Conservation (phyloP, 2,113 vertebrate genomes). For the Zapornia atra region DNA sequence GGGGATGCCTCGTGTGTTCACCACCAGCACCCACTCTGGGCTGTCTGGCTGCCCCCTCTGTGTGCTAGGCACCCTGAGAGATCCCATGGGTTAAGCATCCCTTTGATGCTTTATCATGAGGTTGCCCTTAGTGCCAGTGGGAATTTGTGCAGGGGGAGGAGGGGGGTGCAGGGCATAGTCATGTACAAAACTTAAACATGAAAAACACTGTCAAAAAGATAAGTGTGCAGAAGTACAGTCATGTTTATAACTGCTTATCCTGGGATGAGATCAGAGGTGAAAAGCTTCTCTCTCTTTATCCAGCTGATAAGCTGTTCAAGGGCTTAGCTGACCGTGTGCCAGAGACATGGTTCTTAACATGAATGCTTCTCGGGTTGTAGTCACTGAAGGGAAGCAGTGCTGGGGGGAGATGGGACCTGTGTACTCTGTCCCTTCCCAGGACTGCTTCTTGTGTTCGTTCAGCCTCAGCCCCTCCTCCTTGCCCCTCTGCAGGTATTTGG, state of each 20-base stretch:
- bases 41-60: accelerated
- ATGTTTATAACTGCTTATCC: neutral
- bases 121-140: neutral
- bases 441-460: neutral
- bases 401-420: neutral
- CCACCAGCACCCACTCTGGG: accelerated
- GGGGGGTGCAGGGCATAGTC: neutral
- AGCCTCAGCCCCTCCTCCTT: neutral
- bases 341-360: neutral
- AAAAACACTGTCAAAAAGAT: neutral
- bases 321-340: neutral
- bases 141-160: neutral
- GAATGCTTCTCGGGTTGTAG: neutral
- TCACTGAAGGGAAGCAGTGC: neutral
- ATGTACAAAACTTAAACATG: neutral
- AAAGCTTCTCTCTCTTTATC: slow-evolving; percentile 21
- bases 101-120: neutral
- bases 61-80: too few species aligned
- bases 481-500: neutral
- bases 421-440: slow-evolving; percentile 6
- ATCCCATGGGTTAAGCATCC: neutral
- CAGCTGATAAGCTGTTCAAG: slow-evolving; percentile 19
- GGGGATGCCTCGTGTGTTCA: neutral
- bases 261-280: neutral
- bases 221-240: neutral